Conservation (phyloP, 2,113 vertebrate species). For the Vulpes lagopus region DNA sequence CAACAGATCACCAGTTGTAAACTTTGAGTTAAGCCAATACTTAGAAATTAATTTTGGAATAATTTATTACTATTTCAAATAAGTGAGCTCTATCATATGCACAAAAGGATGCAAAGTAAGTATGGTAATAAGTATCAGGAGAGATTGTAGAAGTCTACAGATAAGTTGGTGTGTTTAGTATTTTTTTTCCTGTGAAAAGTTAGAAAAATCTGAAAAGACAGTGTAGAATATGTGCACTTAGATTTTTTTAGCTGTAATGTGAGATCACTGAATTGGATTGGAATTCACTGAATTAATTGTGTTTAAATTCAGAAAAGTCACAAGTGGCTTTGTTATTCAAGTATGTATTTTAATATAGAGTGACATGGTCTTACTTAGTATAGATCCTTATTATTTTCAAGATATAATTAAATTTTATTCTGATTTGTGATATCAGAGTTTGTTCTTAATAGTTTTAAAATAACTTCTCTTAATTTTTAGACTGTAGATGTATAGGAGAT, state of each 20-base stretch:
- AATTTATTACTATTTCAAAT: slow-evolving; percentile 39
- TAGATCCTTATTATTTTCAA: background rate
- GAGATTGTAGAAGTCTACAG: background rate
- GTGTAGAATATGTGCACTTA: background rate
- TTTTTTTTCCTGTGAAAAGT: background rate
- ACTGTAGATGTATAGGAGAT: background rate
- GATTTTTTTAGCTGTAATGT: background rate
- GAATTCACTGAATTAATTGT: slow-evolving; percentile 17
- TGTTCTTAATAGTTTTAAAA: background rate
- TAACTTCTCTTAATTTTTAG: slow-evolving; percentile 16
- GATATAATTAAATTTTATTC: slow-evolving; percentile 52
- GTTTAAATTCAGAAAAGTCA: slow-evolving; percentile 7
- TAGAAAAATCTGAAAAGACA: background rate
- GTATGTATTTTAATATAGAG: background rate
- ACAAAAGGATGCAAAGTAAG: background rate
- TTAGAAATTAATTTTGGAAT: slow-evolving; percentile 38
- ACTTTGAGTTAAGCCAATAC: slow-evolving; percentile 31
- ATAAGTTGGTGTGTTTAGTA: background rate
- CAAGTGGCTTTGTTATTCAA: slow-evolving; percentile 24
- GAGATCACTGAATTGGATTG: background rate
- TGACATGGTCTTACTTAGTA: background rate
- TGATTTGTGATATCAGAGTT: background rate
- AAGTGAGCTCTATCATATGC: background rate
- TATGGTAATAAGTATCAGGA: background rate
- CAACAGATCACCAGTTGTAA: background rate